Conservation (phyloP, 2,113 vertebrate genomes). For the Syngnathus typhle region DNA sequence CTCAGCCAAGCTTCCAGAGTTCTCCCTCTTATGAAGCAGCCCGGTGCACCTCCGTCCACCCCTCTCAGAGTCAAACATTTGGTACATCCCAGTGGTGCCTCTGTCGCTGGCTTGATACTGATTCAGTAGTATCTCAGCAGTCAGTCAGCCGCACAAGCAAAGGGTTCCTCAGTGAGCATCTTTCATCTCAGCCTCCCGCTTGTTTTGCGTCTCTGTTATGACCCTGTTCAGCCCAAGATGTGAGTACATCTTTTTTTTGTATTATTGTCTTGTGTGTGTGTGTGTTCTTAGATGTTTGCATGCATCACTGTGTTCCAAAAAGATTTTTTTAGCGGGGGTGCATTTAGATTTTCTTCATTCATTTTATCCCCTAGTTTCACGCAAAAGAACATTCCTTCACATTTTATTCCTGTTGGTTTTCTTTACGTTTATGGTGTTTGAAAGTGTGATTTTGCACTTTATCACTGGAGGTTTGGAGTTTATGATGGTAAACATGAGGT, state of each 20-base stretch:
- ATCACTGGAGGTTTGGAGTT: background rate
- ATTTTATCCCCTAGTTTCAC: background rate
- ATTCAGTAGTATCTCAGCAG: conserved; percentile 68
- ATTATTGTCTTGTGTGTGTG: conserved; percentile 10
- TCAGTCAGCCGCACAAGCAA: conserved; percentile 39
- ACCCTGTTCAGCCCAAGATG: conserved; percentile 74
- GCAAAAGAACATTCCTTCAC: background rate
- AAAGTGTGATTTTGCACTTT: background rate
- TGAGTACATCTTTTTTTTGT: conserved; percentile 57
- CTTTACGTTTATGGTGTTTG: background rate
- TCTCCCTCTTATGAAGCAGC: conserved; percentile 43
- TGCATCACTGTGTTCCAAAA: conserved; percentile 21
- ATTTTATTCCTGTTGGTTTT: conserved; percentile 5
- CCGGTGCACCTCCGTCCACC: conserved; percentile 42
- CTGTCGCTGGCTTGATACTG: conserved; percentile 62
- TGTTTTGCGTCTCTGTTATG: conserved; percentile 64
- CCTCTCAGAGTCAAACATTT: conserved; percentile 51
- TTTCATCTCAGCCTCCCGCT: conserved; percentile 30
- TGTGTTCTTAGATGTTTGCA: conserved; percentile 32
- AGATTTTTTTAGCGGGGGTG: background rate
- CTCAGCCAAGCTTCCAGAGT: conserved; percentile 22
- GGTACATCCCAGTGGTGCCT: conserved; percentile 64
- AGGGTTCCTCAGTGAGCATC: conserved; percentile 26
- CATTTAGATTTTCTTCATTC: background rate
- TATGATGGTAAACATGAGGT: conserved; percentile 11